Percentiles rank a stretch among this genome's conserved stretches.
These are phyloP conservation scores for Catotricha subobsoleta DNA, from an alignment of 2,888 invertebrate genomes.

Conservation along the genomic window DNA sequence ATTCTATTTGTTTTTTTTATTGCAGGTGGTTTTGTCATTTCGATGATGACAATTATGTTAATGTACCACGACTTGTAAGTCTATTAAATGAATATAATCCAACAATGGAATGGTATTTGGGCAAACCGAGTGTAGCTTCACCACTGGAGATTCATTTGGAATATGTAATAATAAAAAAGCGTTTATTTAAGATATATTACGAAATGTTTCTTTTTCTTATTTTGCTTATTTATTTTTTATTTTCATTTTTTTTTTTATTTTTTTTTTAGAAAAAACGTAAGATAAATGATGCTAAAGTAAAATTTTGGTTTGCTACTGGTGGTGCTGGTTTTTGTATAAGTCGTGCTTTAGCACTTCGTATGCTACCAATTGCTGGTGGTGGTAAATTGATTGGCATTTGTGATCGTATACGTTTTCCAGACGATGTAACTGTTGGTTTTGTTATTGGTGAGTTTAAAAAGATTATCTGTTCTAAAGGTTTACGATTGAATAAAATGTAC, in stretches of 20 bases:
- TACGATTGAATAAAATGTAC: not conserved
- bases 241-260: too few species aligned
- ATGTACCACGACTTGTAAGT: slow-evolving; percentile 67
- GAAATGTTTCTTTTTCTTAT: not conserved
- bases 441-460: slow-evolving; percentile 54
- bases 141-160: slow-evolving; percentile 73
- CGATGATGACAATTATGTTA: slow-evolving; percentile 97
- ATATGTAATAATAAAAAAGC: too few species aligned
- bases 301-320: slow-evolving; percentile 98
- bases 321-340: slow-evolving; percentile 97
- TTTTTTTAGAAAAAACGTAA: not conserved
- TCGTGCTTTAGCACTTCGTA: slow-evolving; percentile 76
- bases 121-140: slow-evolving; percentile 78
- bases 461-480: not conserved
- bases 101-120: slow-evolving; percentile 86
- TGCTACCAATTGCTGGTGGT: slow-evolving; percentile 87
- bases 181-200: not conserved
- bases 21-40: slow-evolving; percentile 97
- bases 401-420: slow-evolving; percentile 81
- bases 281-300: slow-evolving; percentile 37
- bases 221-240: too few species aligned
- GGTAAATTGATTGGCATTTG: slow-evolving; percentile 85
- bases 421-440: slow-evolving; percentile 95
- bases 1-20: slow-evolving; percentile 12
- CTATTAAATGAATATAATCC: slow-evolving; percentile 72